Evolutionary conservation across 64 coral and sea anemone species (phyloP), one percentile per base, ranked within the genome.

Genomic region (Trachythela sp.): DNA sequence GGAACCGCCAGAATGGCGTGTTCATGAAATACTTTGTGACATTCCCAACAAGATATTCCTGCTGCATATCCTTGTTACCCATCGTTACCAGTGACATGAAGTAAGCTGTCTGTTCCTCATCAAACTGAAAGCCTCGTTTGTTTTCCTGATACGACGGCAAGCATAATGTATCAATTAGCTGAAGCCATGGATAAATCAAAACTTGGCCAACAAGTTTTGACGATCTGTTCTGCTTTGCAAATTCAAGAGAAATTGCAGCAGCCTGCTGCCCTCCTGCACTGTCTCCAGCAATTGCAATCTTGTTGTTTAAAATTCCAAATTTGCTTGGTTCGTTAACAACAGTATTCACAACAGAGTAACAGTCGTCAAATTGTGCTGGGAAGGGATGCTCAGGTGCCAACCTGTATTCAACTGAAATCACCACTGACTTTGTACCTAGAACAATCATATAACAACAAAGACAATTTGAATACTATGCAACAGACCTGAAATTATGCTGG

Each of bases 361-460:
- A 35, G 8, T 80, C 75, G 34, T 80, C 75, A 80, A 80, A 80
- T 80, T 80, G 75, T 38, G 75, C 34, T 80, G 75, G 75, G 31
- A 38, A 80, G 7, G 17, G 15, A 36, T 80, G 75, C 17, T 80
- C 75, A 29, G 75, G 75, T 37, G 34, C 30, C 8, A 80, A 8
- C 38, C 75, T 80, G 37, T 80, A 80, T 37, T 39, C 75, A 20
- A 80, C 75, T 80, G 75, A 80, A 39, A 80, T 80, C 15, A 80
- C 75, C 32, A 80, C 38, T 11, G 75, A 80, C 75, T 80, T 80
- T 80, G 75, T 80, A 39, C 13, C 75, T 64, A 64, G 4, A 64
- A 22, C 8, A 64, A 45, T 45, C 11, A 45, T 45, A 45, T 45
- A 45, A 45, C 42, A 45, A 4, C 42, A 6, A 11, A 45, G 42